A percentile compares a stretch with the other conserved stretches of the same genome.
These are phyloP conservation scores for Andrena cerasifolii DNA, from an alignment of 1,140 invertebrate genomes.

Conservation along the genomic window DNA sequence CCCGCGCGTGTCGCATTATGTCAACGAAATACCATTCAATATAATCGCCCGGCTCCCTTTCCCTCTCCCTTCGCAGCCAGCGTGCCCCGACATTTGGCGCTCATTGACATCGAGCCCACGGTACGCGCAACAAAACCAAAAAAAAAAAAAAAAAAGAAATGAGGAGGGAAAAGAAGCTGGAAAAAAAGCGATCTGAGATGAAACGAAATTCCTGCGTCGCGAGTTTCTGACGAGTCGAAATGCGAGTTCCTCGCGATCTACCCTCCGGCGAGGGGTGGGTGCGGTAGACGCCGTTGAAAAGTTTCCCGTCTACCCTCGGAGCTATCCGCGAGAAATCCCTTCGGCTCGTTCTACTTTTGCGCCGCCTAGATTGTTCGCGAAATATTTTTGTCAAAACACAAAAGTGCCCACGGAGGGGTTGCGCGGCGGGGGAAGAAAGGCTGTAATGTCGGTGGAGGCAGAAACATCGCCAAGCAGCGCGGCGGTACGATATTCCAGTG, in stretches of 20 bases:
- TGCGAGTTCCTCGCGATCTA: no score
- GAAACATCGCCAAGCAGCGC: constrained; percentile 18
- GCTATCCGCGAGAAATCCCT: background rate
- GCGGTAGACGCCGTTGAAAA: background rate
- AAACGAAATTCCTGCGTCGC: no score
- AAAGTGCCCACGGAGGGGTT: background rate
- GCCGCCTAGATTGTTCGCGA: background rate
- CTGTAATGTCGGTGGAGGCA: background rate
- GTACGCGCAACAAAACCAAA: background rate
- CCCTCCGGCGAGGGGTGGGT: no score
- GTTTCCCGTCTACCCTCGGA: background rate
- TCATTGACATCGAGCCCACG: constrained; percentile 34
- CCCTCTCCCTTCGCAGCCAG: constrained; percentile 33
- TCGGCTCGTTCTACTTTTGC: background rate
- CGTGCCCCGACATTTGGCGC: constrained; percentile 64
- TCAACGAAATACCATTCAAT: constrained; percentile 64
- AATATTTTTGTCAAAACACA: background rate
- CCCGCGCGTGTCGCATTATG: constrained; percentile 67
- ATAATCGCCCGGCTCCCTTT: constrained; percentile 48
- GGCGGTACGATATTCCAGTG: constrained; percentile 69
- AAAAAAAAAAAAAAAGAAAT: background rate
- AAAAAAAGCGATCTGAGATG: constrained; percentile 22
- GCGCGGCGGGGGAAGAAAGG: background rate
- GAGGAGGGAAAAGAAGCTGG: background rate
- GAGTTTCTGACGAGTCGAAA: no score